A percentile compares a stretch with the other conserved stretches of the same genome.
Conservation (phyloP, 2,888 invertebrate genomes). For the Mythimna ferrago region DNA sequence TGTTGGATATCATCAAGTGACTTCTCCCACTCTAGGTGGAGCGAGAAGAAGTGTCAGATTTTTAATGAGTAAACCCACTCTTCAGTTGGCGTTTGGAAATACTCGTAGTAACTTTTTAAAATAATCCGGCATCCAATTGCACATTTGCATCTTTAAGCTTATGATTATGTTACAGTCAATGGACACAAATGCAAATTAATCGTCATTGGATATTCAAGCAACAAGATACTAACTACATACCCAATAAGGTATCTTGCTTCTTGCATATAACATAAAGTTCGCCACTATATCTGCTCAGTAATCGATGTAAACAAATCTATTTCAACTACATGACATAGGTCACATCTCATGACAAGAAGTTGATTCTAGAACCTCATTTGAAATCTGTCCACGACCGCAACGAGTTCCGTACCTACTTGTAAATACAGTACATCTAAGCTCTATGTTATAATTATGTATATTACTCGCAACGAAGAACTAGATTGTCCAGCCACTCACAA, state of each 20-base stretch:
- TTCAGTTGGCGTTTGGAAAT: too few relatives aligned
- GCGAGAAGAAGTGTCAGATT: too few relatives aligned
- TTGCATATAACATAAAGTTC: slow-evolving; percentile 14
- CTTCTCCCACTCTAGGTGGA: too few relatives aligned
- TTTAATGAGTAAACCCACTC: too few relatives aligned
- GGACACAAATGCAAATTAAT: slow-evolving; percentile 1
- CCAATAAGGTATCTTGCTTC: not conserved
- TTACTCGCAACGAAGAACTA: slow-evolving; percentile 70
- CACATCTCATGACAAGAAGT: slow-evolving; percentile 22
- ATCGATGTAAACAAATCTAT: slow-evolving; percentile 26
- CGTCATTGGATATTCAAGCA: not conserved
- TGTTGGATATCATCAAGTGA: too few relatives aligned
- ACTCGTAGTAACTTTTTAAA: too few relatives aligned
- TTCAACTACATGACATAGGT: slow-evolving; percentile 33
- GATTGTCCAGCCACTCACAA: slow-evolving; percentile 71
- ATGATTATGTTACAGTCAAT: not conserved
- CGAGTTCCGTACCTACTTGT: slow-evolving; percentile 41
- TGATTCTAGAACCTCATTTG: slow-evolving; percentile 37
- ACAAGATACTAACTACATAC: slow-evolving; percentile 11
- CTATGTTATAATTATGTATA: slow-evolving; percentile 60
- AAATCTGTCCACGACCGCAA: slow-evolving; percentile 44
- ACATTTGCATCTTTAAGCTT: not conserved
- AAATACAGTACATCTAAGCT: slow-evolving; percentile 38
- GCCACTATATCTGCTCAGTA: not conserved
- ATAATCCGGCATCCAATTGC: too few relatives aligned